These are phyloP conservation scores for Chelonia mydas DNA, from an alignment of 2,797 vertebrate species.

Conservation along the genomic window DNA sequence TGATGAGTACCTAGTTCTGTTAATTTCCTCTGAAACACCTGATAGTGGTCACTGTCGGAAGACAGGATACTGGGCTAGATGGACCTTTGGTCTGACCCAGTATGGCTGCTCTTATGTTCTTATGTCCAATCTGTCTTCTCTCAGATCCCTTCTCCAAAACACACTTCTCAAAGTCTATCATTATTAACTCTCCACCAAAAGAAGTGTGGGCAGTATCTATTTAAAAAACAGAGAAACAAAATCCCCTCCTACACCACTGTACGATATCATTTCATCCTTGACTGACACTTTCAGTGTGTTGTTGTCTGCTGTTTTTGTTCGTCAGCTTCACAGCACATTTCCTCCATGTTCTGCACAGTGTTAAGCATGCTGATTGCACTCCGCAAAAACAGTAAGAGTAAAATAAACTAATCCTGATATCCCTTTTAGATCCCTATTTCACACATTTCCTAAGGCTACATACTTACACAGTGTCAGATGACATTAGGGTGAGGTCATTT, in stretches of 20 bases:
- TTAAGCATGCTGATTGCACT: fast-evolving
- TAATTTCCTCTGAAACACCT: too few relatives aligned
- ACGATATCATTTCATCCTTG: background rate
- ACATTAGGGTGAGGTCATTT: background rate
- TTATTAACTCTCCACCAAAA: background rate
- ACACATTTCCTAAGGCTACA: fast-evolving
- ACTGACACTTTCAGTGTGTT: background rate
- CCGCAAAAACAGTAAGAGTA: background rate
- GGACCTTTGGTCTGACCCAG: too few relatives aligned
- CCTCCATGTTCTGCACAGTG: background rate
- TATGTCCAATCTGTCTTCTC: background rate
- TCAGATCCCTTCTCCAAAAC: background rate
- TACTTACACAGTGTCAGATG: fast-evolving
- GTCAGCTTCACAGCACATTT: background rate
- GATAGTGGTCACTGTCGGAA: too few relatives aligned
- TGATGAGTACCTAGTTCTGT: too few relatives aligned
- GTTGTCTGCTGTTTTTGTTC: background rate
- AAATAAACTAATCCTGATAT: background rate
- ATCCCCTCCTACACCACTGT: background rate
- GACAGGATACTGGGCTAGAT: too few relatives aligned
- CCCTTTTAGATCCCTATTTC: background rate
- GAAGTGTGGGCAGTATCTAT: background rate
- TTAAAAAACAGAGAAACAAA: background rate
- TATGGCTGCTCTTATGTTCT: too few relatives aligned
- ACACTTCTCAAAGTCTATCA: background rate